These are phyloP conservation scores for Cephalopterus ornatus DNA, from an alignment of 2,113 vertebrate species.

Conservation along the genomic window DNA sequence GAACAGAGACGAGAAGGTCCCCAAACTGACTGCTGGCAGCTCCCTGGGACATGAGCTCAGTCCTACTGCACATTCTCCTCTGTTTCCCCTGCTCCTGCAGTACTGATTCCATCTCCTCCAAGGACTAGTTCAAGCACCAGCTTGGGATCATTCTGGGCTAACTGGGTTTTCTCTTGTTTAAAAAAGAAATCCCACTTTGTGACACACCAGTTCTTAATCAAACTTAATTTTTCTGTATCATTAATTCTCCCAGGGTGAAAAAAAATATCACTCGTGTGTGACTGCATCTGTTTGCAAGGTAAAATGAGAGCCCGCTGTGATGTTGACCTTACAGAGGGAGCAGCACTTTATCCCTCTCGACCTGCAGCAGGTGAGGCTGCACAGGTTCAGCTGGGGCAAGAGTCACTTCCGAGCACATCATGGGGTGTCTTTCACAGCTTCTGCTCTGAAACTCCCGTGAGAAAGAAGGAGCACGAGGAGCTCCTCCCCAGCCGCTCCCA, in stretches of 20 bases:
- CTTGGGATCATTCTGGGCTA: not conserved
- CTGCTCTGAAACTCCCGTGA: not conserved
- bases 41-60: fast-evolving
- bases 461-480: not conserved
- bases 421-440: not conserved
- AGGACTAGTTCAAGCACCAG: not conserved
- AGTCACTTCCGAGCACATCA: not conserved
- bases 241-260: not conserved
- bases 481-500: constrained; percentile 21
- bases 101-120: fast-evolving
- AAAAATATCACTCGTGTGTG: fast-evolving
- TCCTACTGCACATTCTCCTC: not conserved
- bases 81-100: not conserved
- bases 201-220: not conserved
- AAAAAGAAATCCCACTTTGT: not conserved
- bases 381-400: not conserved
- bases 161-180: not conserved
- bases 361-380: not conserved
- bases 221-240: not conserved
- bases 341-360: fast-evolving
- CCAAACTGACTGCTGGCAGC: not conserved
- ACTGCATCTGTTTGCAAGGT: not conserved
- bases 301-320: fast-evolving
- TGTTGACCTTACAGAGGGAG: fast-evolving
- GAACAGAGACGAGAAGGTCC: not conserved